These are phyloP conservation scores for Triplophysa yarkandensis DNA, from an alignment of 2,797 vertebrate genomes.

Conservation along the genomic window DNA sequence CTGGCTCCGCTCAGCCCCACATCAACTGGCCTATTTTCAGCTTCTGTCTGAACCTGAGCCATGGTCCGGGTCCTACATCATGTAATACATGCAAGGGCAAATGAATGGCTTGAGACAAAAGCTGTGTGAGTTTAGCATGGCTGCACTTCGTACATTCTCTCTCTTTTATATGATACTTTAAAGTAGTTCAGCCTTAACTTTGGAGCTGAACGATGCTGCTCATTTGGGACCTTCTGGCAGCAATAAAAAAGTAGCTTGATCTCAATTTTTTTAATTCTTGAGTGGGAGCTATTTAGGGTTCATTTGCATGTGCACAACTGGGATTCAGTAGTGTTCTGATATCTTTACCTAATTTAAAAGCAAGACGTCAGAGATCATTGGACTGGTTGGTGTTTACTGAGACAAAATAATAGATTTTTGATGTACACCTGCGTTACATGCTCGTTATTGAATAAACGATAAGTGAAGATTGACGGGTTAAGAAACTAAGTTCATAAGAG, in stretches of 20 bases:
- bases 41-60: slow-evolving; percentile 62
- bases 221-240: slow-evolving; percentile 46
- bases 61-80: slow-evolving; percentile 15
- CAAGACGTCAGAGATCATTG: neutral
- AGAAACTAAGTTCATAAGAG: neutral
- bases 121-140: neutral
- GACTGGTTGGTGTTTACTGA: neutral
- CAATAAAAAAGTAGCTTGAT: slow-evolving; percentile 36
- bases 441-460: neutral
- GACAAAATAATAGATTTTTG: neutral
- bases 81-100: slow-evolving; percentile 12
- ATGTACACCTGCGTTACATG: neutral
- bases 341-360: slow-evolving; percentile 27
- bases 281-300: slow-evolving; percentile 45
- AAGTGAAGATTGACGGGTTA: neutral
- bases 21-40: slow-evolving; percentile 79
- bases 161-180: slow-evolving; percentile 18
- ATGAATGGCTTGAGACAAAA: neutral
- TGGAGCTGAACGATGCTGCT: slow-evolving; percentile 25
- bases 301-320: neutral
- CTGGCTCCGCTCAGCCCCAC: slow-evolving; percentile 67
- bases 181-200: slow-evolving; percentile 49
- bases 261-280: slow-evolving; percentile 46
- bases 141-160: neutral
- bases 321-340: slow-evolving; percentile 25